Evolutionary conservation across 2,113 vertebrate species (phyloP).

Genomic region (Aspidoscelis tigris): DNA sequence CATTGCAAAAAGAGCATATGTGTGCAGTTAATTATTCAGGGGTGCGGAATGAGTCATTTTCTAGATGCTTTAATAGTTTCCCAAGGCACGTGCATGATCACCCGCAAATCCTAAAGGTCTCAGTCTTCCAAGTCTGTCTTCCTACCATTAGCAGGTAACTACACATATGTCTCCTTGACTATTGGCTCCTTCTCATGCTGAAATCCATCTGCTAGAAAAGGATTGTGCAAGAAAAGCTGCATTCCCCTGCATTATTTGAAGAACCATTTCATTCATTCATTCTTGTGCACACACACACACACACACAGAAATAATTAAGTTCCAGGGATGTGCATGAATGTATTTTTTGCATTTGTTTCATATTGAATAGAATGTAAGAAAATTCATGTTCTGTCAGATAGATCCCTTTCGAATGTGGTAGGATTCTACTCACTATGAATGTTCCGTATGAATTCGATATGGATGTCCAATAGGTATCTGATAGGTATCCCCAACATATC

Average conservation of each 20-base stretch:
- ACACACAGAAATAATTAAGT: background rate
- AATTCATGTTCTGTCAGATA: too few relatives aligned
- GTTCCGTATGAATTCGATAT: too few relatives aligned
- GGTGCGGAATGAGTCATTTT: accelerated
- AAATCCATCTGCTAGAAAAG: background rate
- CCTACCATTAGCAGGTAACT: slow-evolving; percentile 17
- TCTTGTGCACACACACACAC: background rate
- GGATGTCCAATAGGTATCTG: too few relatives aligned
- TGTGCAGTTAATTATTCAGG: background rate
- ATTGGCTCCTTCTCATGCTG: background rate
- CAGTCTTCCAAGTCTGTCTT: slow-evolving; percentile 5
- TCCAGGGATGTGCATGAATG: too few relatives aligned
- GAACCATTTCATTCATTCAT: background rate
- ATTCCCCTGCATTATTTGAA: slow-evolving; percentile 3
- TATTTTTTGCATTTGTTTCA: too few relatives aligned
- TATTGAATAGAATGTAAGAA: too few relatives aligned
- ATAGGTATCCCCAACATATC: too few relatives aligned
- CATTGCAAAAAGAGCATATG: background rate
- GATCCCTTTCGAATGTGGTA: too few relatives aligned
- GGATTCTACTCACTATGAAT: too few relatives aligned
- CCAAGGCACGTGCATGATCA: slow-evolving; percentile 3
- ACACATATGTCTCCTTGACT: background rate
- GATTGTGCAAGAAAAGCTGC: background rate
- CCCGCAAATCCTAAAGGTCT: background rate
- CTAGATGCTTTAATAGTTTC: background rate